These are phyloP conservation scores for Gymnogyps californianus DNA, from an alignment of 2,113 vertebrate species.

Conservation along the genomic window DNA sequence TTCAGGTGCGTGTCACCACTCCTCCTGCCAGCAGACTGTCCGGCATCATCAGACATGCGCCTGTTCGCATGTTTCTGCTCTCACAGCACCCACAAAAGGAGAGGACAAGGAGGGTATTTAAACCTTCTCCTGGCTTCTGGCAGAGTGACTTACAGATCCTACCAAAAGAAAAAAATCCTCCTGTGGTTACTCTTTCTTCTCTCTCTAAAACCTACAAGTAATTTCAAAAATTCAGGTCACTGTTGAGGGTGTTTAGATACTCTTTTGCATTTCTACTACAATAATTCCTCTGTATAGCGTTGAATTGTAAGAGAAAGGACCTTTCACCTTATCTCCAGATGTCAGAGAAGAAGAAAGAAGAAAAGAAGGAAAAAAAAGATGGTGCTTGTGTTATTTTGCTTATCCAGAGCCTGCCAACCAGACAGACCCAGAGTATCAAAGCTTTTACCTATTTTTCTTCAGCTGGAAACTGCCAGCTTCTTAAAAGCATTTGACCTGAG, in stretches of 20 bases:
- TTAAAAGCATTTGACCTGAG: constrained; percentile 51
- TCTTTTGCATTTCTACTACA: neutral
- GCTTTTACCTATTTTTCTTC: neutral
- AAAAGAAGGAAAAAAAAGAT: neutral
- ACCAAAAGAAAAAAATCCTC: neutral
- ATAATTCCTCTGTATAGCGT: neutral
- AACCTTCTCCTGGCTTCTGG: neutral
- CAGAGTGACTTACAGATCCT: neutral
- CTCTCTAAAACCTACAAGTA: neutral
- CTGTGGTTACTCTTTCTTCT: neutral
- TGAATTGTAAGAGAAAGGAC: neutral
- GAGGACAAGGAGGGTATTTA: neutral
- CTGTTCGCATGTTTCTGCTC: neutral
- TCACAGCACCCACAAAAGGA: neutral
- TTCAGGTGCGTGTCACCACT: neutral
- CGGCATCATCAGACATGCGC: neutral
- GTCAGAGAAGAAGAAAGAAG: neutral
- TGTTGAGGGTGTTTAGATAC: neutral
- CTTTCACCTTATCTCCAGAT: neutral
- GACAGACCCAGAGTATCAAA: constrained; percentile 19
- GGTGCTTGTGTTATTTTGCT: neutral
- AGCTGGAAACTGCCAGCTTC: constrained; percentile 12
- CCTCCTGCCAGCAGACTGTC: neutral
- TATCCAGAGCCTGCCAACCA: constrained; percentile 4
- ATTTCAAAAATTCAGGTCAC: neutral